Percentiles rank a stretch among this genome's conserved stretches.
phyloP scores from a whole-genome alignment of 2,797 vertebrate species.

The Prunella strophiata region DNA sequence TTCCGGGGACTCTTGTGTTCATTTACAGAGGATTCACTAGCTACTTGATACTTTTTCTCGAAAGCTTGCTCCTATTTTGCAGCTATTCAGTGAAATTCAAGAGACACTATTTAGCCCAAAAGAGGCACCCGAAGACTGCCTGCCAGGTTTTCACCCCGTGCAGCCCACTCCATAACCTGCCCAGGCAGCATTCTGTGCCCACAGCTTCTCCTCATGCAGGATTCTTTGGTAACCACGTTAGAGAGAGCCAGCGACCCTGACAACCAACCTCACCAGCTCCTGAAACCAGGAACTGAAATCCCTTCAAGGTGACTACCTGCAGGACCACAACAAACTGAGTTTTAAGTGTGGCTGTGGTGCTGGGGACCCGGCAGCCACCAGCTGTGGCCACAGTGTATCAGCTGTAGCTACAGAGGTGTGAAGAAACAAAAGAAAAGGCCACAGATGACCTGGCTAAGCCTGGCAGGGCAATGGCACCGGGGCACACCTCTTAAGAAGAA shows the following conservation, averaged over 20 bases:
- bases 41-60: not conserved
- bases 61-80: not conserved
- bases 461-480: fast-evolving
- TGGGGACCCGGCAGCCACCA: not conserved
- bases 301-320: not conserved
- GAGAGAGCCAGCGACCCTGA: not conserved
- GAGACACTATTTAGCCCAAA: not conserved
- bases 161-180: not conserved
- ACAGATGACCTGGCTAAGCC: fast-evolving
- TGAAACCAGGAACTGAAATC: not conserved
- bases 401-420: not conserved
- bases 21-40: not conserved
- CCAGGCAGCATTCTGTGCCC: fast-evolving
- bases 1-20: not conserved
- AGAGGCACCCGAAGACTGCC: not conserved
- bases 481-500: fast-evolving
- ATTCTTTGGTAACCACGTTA: not conserved
- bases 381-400: not conserved
- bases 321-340: not conserved
- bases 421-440: not conserved
- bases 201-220: not conserved
- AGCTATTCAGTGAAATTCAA: not conserved
- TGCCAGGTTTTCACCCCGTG: not conserved
- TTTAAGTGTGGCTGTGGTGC: not conserved
- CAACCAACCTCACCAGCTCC: not conserved